Conservation (phyloP, 1,140 invertebrate species). For the Brachionus paranguensis region DNA sequence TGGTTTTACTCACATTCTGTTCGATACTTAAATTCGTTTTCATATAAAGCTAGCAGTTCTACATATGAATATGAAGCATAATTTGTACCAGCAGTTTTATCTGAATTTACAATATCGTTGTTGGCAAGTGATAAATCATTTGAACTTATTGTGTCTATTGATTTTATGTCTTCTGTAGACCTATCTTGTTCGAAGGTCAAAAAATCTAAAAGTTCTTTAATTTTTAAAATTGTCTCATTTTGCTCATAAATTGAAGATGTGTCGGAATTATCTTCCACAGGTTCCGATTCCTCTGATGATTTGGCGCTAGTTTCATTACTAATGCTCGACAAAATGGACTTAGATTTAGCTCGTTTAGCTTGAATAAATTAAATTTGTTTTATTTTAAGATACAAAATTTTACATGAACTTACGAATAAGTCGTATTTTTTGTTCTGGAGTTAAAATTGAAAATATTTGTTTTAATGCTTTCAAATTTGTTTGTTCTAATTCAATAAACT, state of each 20-base stretch:
- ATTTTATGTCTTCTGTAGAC: not conserved
- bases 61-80: not conserved
- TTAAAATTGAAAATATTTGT: constrained; percentile 16
- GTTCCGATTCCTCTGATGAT: not conserved
- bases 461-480: constrained; percentile 16
- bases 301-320: not conserved
- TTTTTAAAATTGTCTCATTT: constrained; percentile 19
- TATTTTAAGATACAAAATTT: no score
- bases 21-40: constrained; percentile 3
- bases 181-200: not conserved
- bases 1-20: not conserved
- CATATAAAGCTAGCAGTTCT: constrained; percentile 31
- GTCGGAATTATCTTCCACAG: not conserved
- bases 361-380: not conserved
- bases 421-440: constrained; percentile 17
- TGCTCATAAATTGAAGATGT: not conserved
- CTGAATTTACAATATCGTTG: not conserved
- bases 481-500: constrained; percentile 9
- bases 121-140: not conserved
- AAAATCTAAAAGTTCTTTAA: not conserved
- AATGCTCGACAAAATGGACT: not conserved
- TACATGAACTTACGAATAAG: constrained; percentile 11
- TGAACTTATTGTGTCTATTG: not conserved
- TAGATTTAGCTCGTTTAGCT: not conserved
- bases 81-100: not conserved